Percentiles rank a stretch among this genome's conserved stretches.
Evolutionary conservation across 2,888 invertebrate genomes (phyloP).

Genomic region (Volucella inflata): DNA sequence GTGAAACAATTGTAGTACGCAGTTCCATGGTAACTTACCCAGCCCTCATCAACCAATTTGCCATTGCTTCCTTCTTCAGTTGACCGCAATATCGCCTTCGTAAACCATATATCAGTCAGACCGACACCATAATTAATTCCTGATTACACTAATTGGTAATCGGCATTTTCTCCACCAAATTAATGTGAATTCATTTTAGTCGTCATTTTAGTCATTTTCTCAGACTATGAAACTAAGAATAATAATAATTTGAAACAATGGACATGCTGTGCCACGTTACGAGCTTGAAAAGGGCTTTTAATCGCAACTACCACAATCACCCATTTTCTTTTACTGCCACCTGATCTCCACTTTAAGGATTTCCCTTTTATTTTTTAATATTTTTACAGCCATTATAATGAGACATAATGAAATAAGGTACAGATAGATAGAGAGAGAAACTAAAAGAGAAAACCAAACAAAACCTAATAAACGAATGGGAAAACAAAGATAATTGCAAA

Average conservation of each 20-base stretch:
- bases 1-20: too few species aligned
- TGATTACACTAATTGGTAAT: slow-evolving; percentile 50
- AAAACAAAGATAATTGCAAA: slow-evolving; percentile 63
- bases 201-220: slow-evolving; percentile 19
- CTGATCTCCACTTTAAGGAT: slow-evolving; percentile 46
- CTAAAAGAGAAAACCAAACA: slow-evolving; percentile 22
- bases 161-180: slow-evolving; percentile 8
- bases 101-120: slow-evolving; percentile 45
- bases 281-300: background rate
- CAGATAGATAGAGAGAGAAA: slow-evolving; percentile 11
- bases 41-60: background rate
- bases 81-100: slow-evolving; percentile 32
- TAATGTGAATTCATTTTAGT: slow-evolving; percentile 4
- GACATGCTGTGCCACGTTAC: background rate
- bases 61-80: background rate
- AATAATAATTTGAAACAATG: slow-evolving; percentile 32
- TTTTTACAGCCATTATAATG: slow-evolving; percentile 42
- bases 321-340: slow-evolving; percentile 28
- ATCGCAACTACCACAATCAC: slow-evolving; percentile 18
- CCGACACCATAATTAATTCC: slow-evolving; percentile 39
- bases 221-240: slow-evolving; percentile 4
- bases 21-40: background rate
- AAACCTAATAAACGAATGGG: slow-evolving; percentile 62
- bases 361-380: slow-evolving; percentile 27
- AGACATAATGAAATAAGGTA: slow-evolving; percentile 40